A percentile compares a stretch with the other conserved stretches of the same genome.
Evolutionary conservation across 1,140 invertebrate genomes (phyloP).

Genomic region (Hycleus phaleratus): DNA sequence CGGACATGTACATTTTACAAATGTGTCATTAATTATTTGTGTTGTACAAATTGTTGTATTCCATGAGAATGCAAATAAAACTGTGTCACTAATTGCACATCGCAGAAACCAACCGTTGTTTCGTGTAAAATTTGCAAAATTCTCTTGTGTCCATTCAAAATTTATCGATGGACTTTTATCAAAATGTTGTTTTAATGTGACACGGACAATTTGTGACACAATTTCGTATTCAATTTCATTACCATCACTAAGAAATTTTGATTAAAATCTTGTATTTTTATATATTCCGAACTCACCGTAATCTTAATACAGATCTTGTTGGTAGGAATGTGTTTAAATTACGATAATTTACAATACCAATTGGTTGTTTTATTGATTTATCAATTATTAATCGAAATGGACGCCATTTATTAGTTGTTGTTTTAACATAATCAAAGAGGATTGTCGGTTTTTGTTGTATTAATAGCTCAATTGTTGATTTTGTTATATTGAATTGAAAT

Average conservation of each 20-base stretch:
- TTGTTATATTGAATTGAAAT: too few species aligned
- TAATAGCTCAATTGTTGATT: too few species aligned
- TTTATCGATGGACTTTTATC: not conserved
- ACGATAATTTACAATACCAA: constrained; percentile 41
- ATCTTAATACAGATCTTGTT: constrained; percentile 43
- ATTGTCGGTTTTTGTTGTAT: too few species aligned
- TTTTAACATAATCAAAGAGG: too few species aligned
- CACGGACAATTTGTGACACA: constrained; percentile 51
- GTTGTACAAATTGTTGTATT: constrained; percentile 47
- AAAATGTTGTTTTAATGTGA: constrained; percentile 36
- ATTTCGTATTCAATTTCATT: constrained; percentile 58
- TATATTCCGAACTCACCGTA: constrained; percentile 42
- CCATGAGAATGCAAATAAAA: constrained; percentile 40
- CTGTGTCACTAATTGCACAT: constrained; percentile 43
- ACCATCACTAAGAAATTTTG: constrained; percentile 46
- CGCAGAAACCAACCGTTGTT: constrained; percentile 44
- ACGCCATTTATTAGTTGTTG: too few species aligned
- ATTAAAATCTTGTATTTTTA: not conserved
- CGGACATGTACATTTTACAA: constrained; percentile 51
- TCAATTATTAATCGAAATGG: too few species aligned
- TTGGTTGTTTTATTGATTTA: not conserved
- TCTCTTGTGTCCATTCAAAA: constrained; percentile 5
- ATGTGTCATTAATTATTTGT: constrained; percentile 42
- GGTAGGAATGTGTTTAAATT: constrained; percentile 48
- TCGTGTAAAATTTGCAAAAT: constrained; percentile 1